phyloP scores from a whole-genome alignment of 2,797 vertebrate genomes.

The Onychomys leucogaster region DNA sequence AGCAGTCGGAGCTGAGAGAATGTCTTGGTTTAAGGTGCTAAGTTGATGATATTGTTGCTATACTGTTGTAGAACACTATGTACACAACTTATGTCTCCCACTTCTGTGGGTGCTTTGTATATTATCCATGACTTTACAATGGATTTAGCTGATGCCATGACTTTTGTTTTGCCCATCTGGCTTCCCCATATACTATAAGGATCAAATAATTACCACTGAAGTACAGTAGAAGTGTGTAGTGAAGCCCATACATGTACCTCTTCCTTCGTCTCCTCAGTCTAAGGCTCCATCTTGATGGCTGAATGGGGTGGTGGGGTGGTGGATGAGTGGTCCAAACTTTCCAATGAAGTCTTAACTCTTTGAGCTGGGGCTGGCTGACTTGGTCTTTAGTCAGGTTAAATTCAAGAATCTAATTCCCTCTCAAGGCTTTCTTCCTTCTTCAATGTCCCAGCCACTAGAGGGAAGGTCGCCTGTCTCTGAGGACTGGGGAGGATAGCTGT shows the following conservation, averaged over 20 bases:
- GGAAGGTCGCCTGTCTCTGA: neutral
- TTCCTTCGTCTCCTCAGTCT: neutral
- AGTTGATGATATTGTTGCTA: neutral
- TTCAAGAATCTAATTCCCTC: neutral
- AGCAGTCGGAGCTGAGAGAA: neutral
- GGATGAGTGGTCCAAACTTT: neutral
- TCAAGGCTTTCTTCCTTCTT: neutral
- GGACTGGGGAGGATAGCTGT: neutral
- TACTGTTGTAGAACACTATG: neutral
- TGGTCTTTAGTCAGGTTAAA: conserved; percentile 14
- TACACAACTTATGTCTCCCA: neutral
- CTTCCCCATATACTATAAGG: neutral
- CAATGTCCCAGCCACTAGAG: neutral
- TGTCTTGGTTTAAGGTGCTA: neutral
- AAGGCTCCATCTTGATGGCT: neutral
- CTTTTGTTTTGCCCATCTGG: neutral
- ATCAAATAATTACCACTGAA: neutral
- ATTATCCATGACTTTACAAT: neutral
- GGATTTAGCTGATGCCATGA: neutral
- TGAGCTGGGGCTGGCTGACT: neutral
- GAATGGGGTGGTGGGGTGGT: neutral
- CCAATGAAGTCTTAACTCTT: neutral
- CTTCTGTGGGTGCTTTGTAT: neutral
- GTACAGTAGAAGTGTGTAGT: neutral
- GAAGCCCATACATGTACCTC: neutral